phyloP scores from a whole-genome alignment of 2,888 invertebrate species.

The Aleiodes testaceus region DNA sequence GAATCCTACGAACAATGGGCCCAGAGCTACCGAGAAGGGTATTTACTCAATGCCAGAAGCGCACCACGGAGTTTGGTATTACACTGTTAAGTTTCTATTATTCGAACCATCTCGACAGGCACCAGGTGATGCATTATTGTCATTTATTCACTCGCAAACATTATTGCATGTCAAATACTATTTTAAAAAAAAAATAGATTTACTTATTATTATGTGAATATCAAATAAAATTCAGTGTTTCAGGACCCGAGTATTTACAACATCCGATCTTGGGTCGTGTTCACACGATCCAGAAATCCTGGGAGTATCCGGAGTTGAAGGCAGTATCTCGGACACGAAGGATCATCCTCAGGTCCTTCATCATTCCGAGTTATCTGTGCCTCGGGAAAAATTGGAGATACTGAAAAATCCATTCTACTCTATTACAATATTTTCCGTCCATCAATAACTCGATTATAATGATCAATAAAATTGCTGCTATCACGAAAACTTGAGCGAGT shows the following conservation, averaged over 20 bases:
- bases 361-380: background rate
- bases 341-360: constrained; percentile 16
- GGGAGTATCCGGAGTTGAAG: constrained; percentile 15
- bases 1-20: constrained; percentile 53
- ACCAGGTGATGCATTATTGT: constrained; percentile 27
- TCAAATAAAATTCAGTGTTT: background rate
- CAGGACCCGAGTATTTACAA: background rate
- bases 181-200: background rate
- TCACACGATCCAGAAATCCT: constrained; percentile 25
- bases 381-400: background rate
- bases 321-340: constrained; percentile 8
- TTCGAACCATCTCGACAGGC: constrained; percentile 34
- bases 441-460: constrained; percentile 31
- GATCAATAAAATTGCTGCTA: constrained; percentile 28
- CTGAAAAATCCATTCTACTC: background rate
- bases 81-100: constrained; percentile 45
- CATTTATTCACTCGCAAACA: constrained; percentile 1
- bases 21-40: constrained; percentile 41
- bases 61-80: constrained; percentile 40
- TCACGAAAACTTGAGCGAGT: constrained; percentile 9
- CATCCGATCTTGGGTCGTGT: constrained; percentile 7
- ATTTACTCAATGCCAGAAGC: constrained; percentile 44
- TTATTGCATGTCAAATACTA: constrained; percentile 4
- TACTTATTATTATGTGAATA: background rate
- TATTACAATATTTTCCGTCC: constrained; percentile 21